Conservation (phyloP, 1,140 invertebrate species). For the Zeugodacus cucurbitae region DNA sequence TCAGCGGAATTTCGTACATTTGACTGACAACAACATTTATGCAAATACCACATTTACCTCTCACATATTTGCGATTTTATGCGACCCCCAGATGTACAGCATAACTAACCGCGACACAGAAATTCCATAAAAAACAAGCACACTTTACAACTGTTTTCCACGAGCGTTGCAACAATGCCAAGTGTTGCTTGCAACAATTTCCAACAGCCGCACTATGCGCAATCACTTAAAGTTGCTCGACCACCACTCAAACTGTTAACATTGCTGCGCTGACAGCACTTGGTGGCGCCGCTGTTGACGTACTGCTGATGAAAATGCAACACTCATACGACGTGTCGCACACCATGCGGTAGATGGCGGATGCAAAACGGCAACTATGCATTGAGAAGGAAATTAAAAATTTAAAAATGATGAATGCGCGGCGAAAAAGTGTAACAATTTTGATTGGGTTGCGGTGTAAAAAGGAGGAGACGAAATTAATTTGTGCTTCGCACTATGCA, state of each 20-base stretch:
- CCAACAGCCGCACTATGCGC: background rate
- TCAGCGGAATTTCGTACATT: background rate
- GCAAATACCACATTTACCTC: background rate
- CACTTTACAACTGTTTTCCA: background rate
- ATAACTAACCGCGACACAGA: background rate
- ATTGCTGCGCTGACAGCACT: background rate
- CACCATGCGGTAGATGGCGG: background rate
- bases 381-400: constrained; percentile 16
- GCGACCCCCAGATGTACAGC: background rate
- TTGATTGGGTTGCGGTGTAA: background rate
- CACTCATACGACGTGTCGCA: constrained; percentile 1
- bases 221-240: background rate
- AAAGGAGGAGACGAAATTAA: background rate
- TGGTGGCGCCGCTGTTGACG: background rate
- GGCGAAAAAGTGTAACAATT: background rate
- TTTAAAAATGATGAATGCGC: background rate
- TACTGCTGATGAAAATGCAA: constrained; percentile 7
- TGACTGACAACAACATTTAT: background rate
- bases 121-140: background rate
- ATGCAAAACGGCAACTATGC: background rate
- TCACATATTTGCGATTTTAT: background rate
- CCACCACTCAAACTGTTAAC: constrained; percentile 25
- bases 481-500: background rate
- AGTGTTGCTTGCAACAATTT: background rate
- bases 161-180: background rate